Base-by-base conservation (phyloP, 2,797 vertebrate genomes). In the Melanotaenia nigrans region DNA sequence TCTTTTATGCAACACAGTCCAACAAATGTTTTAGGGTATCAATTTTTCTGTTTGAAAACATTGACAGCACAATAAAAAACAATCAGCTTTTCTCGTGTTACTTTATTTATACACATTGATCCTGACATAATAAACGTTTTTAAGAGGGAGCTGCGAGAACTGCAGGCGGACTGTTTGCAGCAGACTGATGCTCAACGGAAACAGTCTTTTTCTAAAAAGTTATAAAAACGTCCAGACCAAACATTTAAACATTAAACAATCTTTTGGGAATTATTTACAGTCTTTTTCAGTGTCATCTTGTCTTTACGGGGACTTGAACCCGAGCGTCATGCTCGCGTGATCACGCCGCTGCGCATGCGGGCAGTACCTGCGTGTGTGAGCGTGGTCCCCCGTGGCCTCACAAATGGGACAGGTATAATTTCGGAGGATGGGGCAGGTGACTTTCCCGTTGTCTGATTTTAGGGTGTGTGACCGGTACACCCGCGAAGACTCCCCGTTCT, bases 341-440 rank as follows among this genome's bases (percentile, higher is more conserved):
- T 49, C 55, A 20, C 10, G 45, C 1, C 12, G 53, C 64, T 57
- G 49, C 8, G 11, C 33, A 40, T 87, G 73, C 0, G 95, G 95
- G 33, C 96, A 97, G 77, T 97, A 96, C 33, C 91, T 93, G 79
- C 93, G 94, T 0, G 96, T 97, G 87, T 97, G 96, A 0, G 96
- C 96, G 10, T 55, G n/a, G 63, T 94, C 95, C 0, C 95, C 96
- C 0, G 94, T 96, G 69, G 95, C 95, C 0, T 77, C 85, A 0
- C 96, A 97, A 47, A 88, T 51, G 0, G 95, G 94, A 58, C 96
- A 97, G 20, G 85, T 90, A n/a, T 97, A 97, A 4, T 72, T 93
- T 36, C 95, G 77, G 8, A 97, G 88, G 60, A 97, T 87, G 53
- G 96, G 96, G 18, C 96, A 97, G 6, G 70, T 1, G 4, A 96